Evolutionary conservation across 1,140 invertebrate species (phyloP).

Genomic region (Acyrthosiphon pisum): DNA sequence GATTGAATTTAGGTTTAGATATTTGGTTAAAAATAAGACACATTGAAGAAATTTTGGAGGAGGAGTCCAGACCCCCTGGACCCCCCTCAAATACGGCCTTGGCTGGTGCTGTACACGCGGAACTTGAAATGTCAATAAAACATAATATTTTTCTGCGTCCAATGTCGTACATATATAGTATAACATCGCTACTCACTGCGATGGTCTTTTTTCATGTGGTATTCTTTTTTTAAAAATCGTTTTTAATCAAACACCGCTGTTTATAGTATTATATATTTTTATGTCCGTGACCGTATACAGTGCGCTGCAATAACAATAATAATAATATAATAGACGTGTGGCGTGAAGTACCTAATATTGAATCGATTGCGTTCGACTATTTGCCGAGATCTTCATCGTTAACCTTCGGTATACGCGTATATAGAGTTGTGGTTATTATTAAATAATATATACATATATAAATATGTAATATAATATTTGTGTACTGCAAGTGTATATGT

Average conservation of each 20-base stretch:
- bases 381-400: background rate
- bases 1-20: no score
- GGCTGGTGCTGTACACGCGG: background rate
- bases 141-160: background rate
- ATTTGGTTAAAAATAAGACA: no score
- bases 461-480: no score
- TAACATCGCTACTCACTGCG: background rate
- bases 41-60: no score
- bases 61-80: no score
- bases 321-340: background rate
- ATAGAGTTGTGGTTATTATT: background rate
- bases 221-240: background rate
- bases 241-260: background rate
- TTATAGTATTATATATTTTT: background rate
- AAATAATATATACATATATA: background rate
- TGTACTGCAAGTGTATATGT: no score
- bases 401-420: background rate
- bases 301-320: background rate
- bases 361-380: slow-evolving; percentile 1
- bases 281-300: background rate
- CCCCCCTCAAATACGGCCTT: no score
- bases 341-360: background rate
- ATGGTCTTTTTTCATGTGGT: background rate
- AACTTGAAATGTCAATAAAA: slow-evolving; percentile 10
- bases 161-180: background rate